Conservation (phyloP, 1,140 invertebrate species). For the Myzus persicae region DNA sequence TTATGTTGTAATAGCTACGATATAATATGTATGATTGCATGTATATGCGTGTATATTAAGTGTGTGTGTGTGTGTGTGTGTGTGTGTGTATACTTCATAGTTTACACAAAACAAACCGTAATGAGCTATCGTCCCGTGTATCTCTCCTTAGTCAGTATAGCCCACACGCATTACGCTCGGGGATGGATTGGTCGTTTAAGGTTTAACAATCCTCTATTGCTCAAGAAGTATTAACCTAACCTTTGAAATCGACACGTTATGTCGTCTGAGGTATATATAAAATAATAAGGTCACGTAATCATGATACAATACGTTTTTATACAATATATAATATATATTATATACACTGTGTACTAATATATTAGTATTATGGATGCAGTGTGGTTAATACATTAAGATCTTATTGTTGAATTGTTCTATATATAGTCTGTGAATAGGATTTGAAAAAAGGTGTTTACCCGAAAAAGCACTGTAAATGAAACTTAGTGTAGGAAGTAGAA, state of each 20-base stretch:
- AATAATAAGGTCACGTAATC: background rate
- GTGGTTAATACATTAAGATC: no score
- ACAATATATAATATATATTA: no score
- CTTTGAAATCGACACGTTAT: background rate
- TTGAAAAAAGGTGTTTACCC: background rate
- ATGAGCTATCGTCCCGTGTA: background rate
- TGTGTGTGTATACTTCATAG: no score
- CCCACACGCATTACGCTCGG: background rate
- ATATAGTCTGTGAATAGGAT: background rate
- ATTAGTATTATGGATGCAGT: background rate
- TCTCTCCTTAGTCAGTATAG: background rate
- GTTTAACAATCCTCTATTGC: background rate
- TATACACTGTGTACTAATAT: background rate
- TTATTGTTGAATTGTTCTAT: no score
- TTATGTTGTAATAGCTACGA: background rate
- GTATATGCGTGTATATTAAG: background rate
- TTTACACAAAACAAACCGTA: constrained; percentile 9
- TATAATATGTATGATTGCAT: background rate
- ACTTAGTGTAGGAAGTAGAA: background rate
- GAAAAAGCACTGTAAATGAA: background rate
- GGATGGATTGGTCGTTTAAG: background rate
- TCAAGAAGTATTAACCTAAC: background rate
- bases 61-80: no score
- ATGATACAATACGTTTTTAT: background rate
- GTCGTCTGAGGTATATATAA: background rate